Conservation (phyloP, 2,113 vertebrate species). For the Cricetomys ansorgei region DNA sequence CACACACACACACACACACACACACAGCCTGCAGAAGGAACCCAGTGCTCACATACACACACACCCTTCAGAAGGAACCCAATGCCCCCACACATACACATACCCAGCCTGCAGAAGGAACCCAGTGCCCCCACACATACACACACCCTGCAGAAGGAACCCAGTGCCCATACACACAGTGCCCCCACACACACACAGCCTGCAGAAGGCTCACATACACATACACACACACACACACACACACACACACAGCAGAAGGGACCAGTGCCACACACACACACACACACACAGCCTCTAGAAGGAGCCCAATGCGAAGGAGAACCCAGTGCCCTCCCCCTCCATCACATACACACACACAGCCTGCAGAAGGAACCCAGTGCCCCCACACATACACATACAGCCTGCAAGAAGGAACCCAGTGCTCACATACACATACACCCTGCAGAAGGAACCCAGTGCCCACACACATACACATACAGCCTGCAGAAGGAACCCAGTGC, state of each 20-base stretch:
- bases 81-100: too few species aligned
- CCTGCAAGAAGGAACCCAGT: too few species aligned
- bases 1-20: too few species aligned
- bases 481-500: too few species aligned
- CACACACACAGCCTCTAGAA: background rate
- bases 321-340: background rate
- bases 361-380: background rate
- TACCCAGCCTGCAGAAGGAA: background rate
- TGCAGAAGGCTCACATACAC: too few species aligned
- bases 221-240: background rate
- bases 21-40: too few species aligned
- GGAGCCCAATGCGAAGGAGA: background rate
- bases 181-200: too few species aligned
- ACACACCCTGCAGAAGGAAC: background rate
- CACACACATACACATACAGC: background rate
- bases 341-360: background rate
- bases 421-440: too few species aligned
- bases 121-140: background rate
- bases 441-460: background rate
- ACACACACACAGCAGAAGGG: background rate
- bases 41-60: too few species aligned
- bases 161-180: background rate
- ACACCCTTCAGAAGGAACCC: background rate
- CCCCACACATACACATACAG: background rate
- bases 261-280: rapidly evolving